These are phyloP conservation scores for Strigamia crassipes DNA, from an alignment of 2,888 invertebrate species.

Conservation along the genomic window DNA sequence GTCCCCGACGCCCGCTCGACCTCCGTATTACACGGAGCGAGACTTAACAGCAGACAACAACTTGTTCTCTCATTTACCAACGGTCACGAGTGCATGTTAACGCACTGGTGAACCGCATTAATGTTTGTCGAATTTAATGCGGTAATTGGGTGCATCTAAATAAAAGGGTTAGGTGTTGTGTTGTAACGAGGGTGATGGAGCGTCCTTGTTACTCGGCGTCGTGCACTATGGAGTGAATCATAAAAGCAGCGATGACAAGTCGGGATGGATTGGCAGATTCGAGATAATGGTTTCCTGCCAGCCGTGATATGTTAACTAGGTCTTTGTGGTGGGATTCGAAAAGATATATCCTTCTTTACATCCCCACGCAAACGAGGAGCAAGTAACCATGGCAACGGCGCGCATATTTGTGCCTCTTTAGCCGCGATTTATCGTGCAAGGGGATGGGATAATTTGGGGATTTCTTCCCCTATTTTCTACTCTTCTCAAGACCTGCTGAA, in stretches of 20 bases:
- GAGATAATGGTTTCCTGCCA: constrained; percentile 34
- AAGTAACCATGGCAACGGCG: neutral
- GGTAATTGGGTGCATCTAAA: constrained; percentile 23
- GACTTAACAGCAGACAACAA: constrained; percentile 34
- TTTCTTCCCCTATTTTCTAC: neutral
- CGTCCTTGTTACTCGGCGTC: constrained; percentile 5
- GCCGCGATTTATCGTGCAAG: constrained; percentile 24
- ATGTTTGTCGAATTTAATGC: constrained; percentile 35
- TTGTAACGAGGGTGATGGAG: neutral
- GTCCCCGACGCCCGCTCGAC: constrained; percentile 7
- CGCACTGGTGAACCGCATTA: constrained; percentile 29
- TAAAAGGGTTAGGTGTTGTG: constrained; percentile 15
- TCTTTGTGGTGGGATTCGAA: constrained; percentile 24
- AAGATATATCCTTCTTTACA: neutral
- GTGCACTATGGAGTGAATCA: constrained; percentile 27
- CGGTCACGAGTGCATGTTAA: constrained; percentile 34
- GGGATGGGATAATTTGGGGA: constrained; percentile 1
- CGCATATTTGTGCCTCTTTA: constrained; percentile 24
- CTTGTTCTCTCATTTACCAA: constrained; percentile 35
- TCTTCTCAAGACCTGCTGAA: neutral
- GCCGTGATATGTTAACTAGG: constrained; percentile 34
- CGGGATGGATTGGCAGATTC: constrained; percentile 33
- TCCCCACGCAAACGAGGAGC: neutral
- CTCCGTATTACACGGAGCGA: constrained; percentile 26
- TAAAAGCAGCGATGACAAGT: constrained; percentile 34